Evolutionary conservation across 1,140 invertebrate species (phyloP), one percentile per base, ranked within the genome.

Genomic region (Brachionus asplanchnoidis): DNA sequence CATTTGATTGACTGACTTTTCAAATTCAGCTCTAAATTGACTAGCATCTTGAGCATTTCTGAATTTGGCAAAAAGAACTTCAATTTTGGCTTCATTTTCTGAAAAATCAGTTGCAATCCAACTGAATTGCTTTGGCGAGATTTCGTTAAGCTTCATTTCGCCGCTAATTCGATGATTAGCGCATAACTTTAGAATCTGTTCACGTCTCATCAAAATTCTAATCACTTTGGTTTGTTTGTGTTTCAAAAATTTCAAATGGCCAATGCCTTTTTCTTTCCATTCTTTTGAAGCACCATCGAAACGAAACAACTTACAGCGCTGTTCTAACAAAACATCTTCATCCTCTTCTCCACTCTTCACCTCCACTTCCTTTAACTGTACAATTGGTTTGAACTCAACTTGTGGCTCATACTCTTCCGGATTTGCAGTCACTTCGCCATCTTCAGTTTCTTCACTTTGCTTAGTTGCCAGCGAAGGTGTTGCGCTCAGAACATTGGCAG

Each of bases 321-420:
- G 87, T 60, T 88, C 87, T 85, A 91, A 91, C 50, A 95, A 87
- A 87, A 93, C 90, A 9, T 90, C 91, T 89, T 95, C 94, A 86
- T 93, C 91, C 89, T 96, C 95, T 90, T 95, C 95, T 2, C 94
- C 94, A 9, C 94, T 95, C 32, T 91, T 93, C 0, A 94, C 91
- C 86, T 93, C 53, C 2, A 82, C 79, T 82, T 82, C 79, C 32
- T 82, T 65, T 20, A 82, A 46, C 26, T 82, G 17, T 20, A 82
- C 79, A n/a, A 82, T 44, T 17, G 79, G 79, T 60, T 82, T 82
- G 26, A 82, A 82, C n/a, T 82, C 79, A 44, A 42, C 20, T 65
- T 60, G 53, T 20, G 79, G 79, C 53, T 82, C 79, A 36, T 65
- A 82, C 14, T 82, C 79, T 82, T 82, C 79, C 14, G 79, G 79